Evolutionary conservation across 2,113 vertebrate genomes (phyloP).

Genomic region (Clarias macrocephalus): DNA sequence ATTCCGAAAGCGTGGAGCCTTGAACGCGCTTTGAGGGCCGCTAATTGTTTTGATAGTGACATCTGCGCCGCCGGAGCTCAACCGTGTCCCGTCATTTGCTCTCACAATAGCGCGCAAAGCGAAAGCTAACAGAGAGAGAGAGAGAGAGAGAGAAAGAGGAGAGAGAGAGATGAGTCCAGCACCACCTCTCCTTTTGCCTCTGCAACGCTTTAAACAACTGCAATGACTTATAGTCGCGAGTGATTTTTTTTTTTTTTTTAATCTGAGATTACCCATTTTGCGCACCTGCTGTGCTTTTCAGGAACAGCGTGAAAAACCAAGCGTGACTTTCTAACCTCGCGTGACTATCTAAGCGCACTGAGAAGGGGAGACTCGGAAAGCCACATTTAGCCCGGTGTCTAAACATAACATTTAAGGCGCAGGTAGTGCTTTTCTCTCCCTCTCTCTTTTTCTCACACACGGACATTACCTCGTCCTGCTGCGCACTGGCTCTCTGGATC

Average conservation of each 20-base stretch:
- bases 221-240: neutral
- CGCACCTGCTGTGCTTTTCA: neutral
- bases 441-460: neutral
- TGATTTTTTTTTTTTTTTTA: neutral
- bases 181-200: neutral
- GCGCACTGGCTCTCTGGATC: conserved; percentile 49
- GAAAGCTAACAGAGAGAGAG: neutral
- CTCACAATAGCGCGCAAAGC: conserved; percentile 22
- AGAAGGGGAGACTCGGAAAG: neutral
- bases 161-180: neutral
- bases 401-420: neutral
- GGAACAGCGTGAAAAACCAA: neutral
- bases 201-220: conserved; percentile 9
- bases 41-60: conserved; percentile 38
- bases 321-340: neutral
- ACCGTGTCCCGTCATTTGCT: neutral
- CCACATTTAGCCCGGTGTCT: neutral
- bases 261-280: neutral
- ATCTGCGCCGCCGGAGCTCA: conserved; percentile 12
- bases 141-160: neutral
- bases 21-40: conserved; percentile 19
- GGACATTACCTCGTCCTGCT: conserved; percentile 54
- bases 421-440: neutral
- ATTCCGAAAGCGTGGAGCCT: neutral
- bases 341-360: neutral